A percentile compares a stretch with the other conserved stretches of the same genome.
Conservation (phyloP, 2,113 vertebrate genomes). For the Dasypus novemcinctus region DNA sequence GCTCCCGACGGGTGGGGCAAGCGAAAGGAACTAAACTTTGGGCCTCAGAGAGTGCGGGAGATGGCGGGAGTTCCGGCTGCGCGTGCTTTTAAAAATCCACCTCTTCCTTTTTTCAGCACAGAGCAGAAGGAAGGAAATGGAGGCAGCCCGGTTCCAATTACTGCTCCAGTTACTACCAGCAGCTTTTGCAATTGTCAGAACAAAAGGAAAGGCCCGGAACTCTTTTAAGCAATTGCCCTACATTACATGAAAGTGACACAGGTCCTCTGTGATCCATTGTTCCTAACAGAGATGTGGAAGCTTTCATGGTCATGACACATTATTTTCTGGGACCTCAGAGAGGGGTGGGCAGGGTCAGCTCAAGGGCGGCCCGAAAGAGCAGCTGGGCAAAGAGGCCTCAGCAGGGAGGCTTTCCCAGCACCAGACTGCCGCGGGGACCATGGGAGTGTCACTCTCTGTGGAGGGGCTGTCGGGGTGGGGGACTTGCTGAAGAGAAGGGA, state of each 20-base stretch:
- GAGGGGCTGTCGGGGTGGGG: background rate
- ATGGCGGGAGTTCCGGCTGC: background rate
- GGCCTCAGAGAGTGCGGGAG: background rate
- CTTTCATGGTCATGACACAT: slow-evolving; percentile 45
- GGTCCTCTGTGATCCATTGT: slow-evolving; percentile 29
- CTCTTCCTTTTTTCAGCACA: slow-evolving; percentile 6
- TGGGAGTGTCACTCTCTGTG: fast-evolving
- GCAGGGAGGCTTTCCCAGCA: background rate
- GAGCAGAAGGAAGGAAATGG: background rate
- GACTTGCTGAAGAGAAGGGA: background rate
- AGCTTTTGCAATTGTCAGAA: slow-evolving; percentile 57
- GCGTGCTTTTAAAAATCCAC: background rate
- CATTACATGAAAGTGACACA: slow-evolving; percentile 65
- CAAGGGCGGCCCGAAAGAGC: background rate
- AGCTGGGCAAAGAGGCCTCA: fast-evolving
- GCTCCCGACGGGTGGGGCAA: background rate
- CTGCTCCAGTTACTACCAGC: slow-evolving; percentile 24
- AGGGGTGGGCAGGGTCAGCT: background rate
- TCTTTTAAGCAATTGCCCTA: slow-evolving; percentile 68
- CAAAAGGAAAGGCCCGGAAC: slow-evolving; percentile 52
- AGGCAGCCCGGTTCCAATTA: slow-evolving; percentile 41
- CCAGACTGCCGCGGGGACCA: fast-evolving
- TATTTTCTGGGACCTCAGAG: background rate
- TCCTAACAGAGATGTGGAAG: slow-evolving; percentile 26
- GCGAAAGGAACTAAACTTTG: background rate